Conservation (phyloP, 2,113 vertebrate species). For the Ramphastos sulfuratus region DNA sequence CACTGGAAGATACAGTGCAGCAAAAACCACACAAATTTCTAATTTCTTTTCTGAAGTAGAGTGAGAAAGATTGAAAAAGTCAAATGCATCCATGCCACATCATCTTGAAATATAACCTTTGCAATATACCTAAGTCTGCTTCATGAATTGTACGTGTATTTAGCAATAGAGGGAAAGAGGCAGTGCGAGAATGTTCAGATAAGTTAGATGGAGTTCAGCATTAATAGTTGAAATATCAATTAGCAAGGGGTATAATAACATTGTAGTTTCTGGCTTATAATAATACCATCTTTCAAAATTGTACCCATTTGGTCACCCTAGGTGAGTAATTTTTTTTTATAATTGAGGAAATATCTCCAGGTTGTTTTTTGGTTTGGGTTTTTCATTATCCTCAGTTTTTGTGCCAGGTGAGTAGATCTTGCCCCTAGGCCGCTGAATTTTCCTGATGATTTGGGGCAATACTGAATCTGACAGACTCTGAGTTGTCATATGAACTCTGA, state of each 20-base stretch:
- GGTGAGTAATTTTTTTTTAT: neutral
- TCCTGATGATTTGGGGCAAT: neutral
- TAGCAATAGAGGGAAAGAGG: constrained; percentile 23
- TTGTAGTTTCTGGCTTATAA: neutral
- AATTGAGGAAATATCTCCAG: neutral
- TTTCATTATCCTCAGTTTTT: neutral
- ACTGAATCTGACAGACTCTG: neutral
- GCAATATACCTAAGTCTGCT: constrained; percentile 45
- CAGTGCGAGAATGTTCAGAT: neutral
- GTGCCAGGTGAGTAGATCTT: neutral
- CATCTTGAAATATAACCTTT: constrained; percentile 28
- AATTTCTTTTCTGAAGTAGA: neutral
- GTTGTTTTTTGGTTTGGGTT: neutral
- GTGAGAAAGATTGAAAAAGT: constrained; percentile 11
- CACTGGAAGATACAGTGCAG: neutral
- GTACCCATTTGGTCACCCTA: neutral
- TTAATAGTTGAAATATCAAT: constrained; percentile 21
- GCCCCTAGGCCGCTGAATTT: neutral
- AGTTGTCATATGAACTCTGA: neutral
- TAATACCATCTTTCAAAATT: neutral
- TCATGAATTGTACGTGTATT: constrained; percentile 25
- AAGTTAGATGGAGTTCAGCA: constrained; percentile 20
- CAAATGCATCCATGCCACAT: neutral
- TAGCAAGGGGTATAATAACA: constrained; percentile 4
- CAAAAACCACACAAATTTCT: neutral